A percentile compares a stretch with the other conserved stretches of the same genome.
Conservation (phyloP, 2,888 invertebrate genomes). For the Meloe dianella region DNA sequence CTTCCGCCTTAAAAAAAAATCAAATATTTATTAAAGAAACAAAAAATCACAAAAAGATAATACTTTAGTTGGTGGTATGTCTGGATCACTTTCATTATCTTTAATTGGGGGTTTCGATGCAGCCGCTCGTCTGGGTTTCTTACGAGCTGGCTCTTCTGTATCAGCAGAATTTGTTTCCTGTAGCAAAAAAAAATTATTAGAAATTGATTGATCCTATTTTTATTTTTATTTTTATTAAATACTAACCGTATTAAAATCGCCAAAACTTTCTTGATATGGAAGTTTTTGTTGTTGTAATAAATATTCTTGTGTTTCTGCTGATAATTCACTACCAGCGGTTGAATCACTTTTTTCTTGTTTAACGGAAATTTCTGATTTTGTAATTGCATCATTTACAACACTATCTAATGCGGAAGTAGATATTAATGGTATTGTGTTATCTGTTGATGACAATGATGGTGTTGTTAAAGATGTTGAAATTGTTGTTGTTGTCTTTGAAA, state of each 20-base stretch:
- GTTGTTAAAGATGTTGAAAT: constrained; percentile 13
- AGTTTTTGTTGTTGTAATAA: constrained; percentile 46
- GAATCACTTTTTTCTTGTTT: constrained; percentile 27
- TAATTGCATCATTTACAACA: constrained; percentile 10
- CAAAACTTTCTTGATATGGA: constrained; percentile 37
- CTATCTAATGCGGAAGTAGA: background rate
- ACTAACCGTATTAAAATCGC: background rate
- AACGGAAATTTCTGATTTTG: constrained; percentile 23
- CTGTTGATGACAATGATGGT: constrained; percentile 8
- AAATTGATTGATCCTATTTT: background rate
- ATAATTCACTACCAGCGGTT: constrained; percentile 6
- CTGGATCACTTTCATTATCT: constrained; percentile 45
- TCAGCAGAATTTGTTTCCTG: constrained; percentile 13
- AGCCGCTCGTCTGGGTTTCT: constrained; percentile 51
- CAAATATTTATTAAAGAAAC: background rate
- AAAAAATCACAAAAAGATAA: constrained; percentile 47
- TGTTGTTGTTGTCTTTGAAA: constrained; percentile 28
- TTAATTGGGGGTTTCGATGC: constrained; percentile 50
- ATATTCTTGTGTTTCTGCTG: constrained; percentile 34
- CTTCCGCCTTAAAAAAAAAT: constrained; percentile 48
- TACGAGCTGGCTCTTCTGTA: constrained; percentile 46
- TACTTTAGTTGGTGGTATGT: constrained; percentile 45
- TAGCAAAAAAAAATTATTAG: constrained; percentile 3
- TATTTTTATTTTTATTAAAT: background rate
- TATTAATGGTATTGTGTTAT: constrained; percentile 1